These are phyloP conservation scores for Procambarus clarkii DNA, from an alignment of 1,140 invertebrate genomes.

Conservation along the genomic window DNA sequence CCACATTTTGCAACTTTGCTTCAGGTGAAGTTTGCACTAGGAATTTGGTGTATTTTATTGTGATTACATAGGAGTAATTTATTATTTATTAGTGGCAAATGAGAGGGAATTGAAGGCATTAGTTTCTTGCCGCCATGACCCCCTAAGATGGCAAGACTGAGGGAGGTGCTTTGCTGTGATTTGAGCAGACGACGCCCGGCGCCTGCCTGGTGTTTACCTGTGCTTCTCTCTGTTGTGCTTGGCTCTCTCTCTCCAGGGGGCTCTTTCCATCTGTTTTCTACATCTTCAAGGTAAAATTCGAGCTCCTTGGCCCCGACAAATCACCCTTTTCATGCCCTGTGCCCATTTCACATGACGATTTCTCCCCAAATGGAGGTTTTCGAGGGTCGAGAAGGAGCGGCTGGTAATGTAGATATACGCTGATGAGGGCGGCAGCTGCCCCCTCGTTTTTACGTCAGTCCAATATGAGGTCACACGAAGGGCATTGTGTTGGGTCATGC, in stretches of 20 bases:
- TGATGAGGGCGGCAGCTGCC: conserved; percentile 36
- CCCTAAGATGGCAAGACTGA: conserved; percentile 36
- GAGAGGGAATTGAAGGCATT: too few species aligned
- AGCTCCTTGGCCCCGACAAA: not conserved
- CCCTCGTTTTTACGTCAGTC: conserved; percentile 53
- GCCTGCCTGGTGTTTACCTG: conserved; percentile 12
- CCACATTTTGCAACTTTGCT: too few species aligned
- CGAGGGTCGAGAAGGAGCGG: not conserved
- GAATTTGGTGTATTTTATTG: too few species aligned
- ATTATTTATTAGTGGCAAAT: too few species aligned
- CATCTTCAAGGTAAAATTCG: not conserved
- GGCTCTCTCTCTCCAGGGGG: too few species aligned
- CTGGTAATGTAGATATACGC: conserved; percentile 11
- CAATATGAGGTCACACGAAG: conserved; percentile 49
- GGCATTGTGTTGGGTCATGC: conserved; percentile 52
- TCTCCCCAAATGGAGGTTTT: too few species aligned
- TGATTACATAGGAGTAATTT: too few species aligned
- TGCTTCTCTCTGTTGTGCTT: conserved; percentile 13
- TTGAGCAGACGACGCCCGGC: conserved; percentile 40
- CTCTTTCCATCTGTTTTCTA: not conserved
- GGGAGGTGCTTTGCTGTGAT: conserved; percentile 44
- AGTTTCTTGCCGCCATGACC: not conserved
- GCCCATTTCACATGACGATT: too few species aligned
- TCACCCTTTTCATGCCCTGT: not conserved
- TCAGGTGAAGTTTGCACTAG: too few species aligned